Evolutionary conservation across 2,888 invertebrate genomes (phyloP).

Genomic region (Temnothorax unifasciatus): DNA sequence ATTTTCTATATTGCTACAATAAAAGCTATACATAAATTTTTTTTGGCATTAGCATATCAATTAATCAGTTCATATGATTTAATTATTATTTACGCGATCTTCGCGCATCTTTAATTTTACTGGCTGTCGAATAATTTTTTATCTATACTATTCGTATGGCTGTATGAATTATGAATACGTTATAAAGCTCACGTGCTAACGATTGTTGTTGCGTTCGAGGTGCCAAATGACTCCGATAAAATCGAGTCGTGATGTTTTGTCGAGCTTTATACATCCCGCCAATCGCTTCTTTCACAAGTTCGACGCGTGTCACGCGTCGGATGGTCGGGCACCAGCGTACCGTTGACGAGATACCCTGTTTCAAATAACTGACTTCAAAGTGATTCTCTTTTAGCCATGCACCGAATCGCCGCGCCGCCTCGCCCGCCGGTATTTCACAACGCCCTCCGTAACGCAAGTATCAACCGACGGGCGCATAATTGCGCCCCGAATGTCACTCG

Average conservation of each 20-base stretch:
- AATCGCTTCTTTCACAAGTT: background rate
- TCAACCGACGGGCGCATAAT: conserved; percentile 37
- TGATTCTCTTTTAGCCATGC: background rate
- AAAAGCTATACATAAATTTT: background rate
- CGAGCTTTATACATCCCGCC: background rate
- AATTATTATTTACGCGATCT: background rate
- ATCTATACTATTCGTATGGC: background rate
- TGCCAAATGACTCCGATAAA: conserved; percentile 26
- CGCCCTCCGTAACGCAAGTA: conserved; percentile 14
- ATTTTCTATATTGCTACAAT: background rate
- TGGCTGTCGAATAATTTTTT: background rate
- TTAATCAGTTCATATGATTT: background rate
- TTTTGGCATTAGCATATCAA: background rate
- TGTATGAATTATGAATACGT: background rate
- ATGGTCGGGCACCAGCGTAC: background rate
- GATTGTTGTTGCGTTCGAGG: background rate
- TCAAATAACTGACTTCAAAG: conserved; percentile 34
- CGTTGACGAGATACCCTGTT: background rate
- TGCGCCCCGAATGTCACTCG: conserved; percentile 30
- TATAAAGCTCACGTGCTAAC: background rate
- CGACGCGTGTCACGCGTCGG: background rate
- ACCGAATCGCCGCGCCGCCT: background rate
- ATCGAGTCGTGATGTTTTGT: conserved; percentile 3
- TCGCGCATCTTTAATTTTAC: background rate
- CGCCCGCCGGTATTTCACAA: background rate